Base-by-base conservation (phyloP, 2,113 vertebrate genomes). In the Neogobius melanostomus region DNA sequence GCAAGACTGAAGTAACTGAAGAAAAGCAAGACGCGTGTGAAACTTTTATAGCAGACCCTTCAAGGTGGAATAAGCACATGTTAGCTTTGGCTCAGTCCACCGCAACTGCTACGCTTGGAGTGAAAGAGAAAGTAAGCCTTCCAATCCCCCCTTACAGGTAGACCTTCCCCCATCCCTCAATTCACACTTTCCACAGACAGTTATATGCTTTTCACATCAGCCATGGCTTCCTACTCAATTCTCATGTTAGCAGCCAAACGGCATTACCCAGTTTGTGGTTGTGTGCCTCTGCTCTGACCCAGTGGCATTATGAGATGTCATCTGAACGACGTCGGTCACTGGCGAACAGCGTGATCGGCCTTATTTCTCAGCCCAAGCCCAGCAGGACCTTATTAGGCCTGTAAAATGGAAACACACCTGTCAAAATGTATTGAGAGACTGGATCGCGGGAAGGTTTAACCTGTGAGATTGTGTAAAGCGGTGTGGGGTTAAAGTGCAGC, bases 141-240 rank as follows among this genome's bases (percentile, higher is more conserved):
- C 82, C 71, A 86, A 85, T 80, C 75, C 69, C 62, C 17, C 59
- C 81, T 70, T 68, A 44, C 51, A 63, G 10, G 48, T 51, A 36
- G 36, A 36, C 69, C 76, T 70, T 54, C 63, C 66, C 48, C 66
- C 74, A 10, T 72, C 66, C 62, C 63, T 66, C 74, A 69, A 76
- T 77, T 68, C 83, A 80, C 79, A 81, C 69, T 66, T 70, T 45
- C 72, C 69, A 5, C 69, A 74, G 52, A 48, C 62, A 51, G 67
- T 71, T 83, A 87, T 82, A 45, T 82, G 85, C 60, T 84, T 83
- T 87, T 72, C 80, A 72, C 79, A 87, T 85, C 78, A 88, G 71
- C 1, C 7, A 43, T 63, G 57, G 51, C 45, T 51, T 56, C 72
- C 56, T 70, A 21, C 43, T 50, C 16, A 66, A 54, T 75, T 82